A percentile compares a stretch with the other conserved stretches of the same genome.
Evolutionary conservation across 1,140 invertebrate species (phyloP).

Genomic region (Pomacea maculata): DNA sequence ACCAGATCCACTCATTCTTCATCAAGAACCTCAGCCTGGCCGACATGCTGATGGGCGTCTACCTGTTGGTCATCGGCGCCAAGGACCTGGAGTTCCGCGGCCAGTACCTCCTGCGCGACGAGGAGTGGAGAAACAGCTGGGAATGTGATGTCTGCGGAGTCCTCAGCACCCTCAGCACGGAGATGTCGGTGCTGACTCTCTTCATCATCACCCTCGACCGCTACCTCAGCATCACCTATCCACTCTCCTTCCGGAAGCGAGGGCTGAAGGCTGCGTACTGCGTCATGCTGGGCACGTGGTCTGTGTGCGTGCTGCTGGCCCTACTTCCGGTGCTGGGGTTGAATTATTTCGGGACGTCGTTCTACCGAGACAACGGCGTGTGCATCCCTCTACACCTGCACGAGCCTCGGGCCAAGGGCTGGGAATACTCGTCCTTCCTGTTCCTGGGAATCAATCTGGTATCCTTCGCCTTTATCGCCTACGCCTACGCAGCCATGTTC

Average conservation of each 20-base stretch:
- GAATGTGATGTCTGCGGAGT: conserved; percentile 52
- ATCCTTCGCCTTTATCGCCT: conserved; percentile 65
- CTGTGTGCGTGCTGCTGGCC: conserved; percentile 72
- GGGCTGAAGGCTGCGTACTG: conserved; percentile 66
- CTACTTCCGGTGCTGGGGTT: conserved; percentile 76
- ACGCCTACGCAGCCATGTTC: conserved; percentile 69
- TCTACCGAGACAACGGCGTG: conserved; percentile 63
- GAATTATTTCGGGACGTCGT: conserved; percentile 66
- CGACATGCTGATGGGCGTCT: conserved; percentile 83
- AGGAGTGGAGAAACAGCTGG: conserved; percentile 77
- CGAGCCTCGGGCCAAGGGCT: conserved; percentile 61
- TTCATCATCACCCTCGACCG: conserved; percentile 81
- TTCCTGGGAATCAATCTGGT: conserved; percentile 62
- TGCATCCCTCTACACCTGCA: conserved; percentile 65
- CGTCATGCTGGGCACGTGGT: conserved; percentile 73
- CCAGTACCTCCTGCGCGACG: conserved; percentile 73
- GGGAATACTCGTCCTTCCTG: conserved; percentile 64
- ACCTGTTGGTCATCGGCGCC: conserved; percentile 76
- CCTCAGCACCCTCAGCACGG: conserved; percentile 49
- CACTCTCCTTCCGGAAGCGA: conserved; percentile 64
- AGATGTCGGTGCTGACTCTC: conserved; percentile 79
- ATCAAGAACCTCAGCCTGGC: conserved; percentile 80
- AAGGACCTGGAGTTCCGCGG: conserved; percentile 75
- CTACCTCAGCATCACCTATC: conserved; percentile 74
- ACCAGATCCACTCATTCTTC: conserved; percentile 68